Evolutionary conservation across 2,888 invertebrate species (phyloP), one percentile per base, ranked within the genome.

Genomic region (Tuta absoluta): DNA sequence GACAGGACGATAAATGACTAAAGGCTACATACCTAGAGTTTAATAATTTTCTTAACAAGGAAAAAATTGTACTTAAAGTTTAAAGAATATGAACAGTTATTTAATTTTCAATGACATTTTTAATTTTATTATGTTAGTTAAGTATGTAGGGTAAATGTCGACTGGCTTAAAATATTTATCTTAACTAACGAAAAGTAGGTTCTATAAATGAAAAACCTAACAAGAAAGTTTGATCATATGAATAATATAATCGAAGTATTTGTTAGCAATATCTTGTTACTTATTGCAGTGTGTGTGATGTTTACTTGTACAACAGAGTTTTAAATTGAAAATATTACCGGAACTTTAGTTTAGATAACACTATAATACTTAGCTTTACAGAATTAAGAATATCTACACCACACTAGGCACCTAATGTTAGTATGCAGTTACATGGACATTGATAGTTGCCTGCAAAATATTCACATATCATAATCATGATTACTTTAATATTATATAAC

Each of bases 401-500:
- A 8, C 14, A 58, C 33, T 79, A 80, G 74, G 76, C 75, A 79
- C 72, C 67, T 38, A n/a, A 19, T 37, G 58, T 58, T 38, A 38
- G 37, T 37, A 38, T 57, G 28, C 33, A 33, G n/a, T 33, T n/a
- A 28, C 2, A 57, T 28, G 78, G 82, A 81, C 80, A 81, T 70
- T 75, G 74, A 76, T 75, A 80, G 72, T 75, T 71, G 78, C 76
- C 76, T 73, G 71, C 79, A 75, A 77, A 77, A 83, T 84, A 85
- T 85, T 86, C 82, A 87, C 82, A 85, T 77, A 58, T 19, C 12
- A 23, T 17, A 51, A n/a, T 45, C 19, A 74, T 68, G 33, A 74
- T 69, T 75, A 79, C 76, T 82, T 85, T 81, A 84, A 87, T 56
- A 56, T 84, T 84, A 87, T 83, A 82, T 84, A 87, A 87, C 83